A percentile compares a stretch with the other conserved stretches of the same genome.
phyloP scores from a whole-genome alignment of 2,888 invertebrate genomes.

The Tuta absoluta region DNA sequence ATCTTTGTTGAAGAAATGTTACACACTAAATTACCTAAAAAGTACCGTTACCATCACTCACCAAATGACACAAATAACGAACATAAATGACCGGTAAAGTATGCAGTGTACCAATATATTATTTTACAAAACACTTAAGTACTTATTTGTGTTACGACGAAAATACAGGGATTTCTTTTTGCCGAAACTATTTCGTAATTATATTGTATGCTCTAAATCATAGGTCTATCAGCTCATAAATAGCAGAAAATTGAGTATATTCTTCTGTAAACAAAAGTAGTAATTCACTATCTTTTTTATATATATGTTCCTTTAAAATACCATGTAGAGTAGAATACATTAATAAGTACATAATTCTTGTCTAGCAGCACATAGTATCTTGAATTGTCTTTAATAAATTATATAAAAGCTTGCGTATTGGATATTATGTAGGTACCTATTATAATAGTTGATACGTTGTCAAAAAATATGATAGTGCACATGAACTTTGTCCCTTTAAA shows the following conservation, averaged over 20 bases:
- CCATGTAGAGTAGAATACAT: no score
- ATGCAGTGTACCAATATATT: constrained; percentile 28
- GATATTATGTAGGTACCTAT: no score
- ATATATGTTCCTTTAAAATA: not conserved
- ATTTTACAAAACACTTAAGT: constrained; percentile 30
- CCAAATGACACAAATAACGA: constrained; percentile 22
- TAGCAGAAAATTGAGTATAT: constrained; percentile 40
- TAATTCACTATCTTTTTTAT: constrained; percentile 37
- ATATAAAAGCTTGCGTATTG: no score
- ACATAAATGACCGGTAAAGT: constrained; percentile 19
- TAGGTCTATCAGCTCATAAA: constrained; percentile 43
- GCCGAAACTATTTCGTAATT: constrained; percentile 46
- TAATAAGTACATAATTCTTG: no score
- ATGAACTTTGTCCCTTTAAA: no score
- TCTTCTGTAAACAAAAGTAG: constrained; percentile 42
- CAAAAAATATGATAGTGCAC: no score
- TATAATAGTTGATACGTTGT: no score
- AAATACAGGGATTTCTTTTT: constrained; percentile 32
- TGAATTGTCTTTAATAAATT: no score
- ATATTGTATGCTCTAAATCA: constrained; percentile 42
- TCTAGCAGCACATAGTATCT: no score
- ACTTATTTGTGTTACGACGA: constrained; percentile 31
- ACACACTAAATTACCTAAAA: not conserved
- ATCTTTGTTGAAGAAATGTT: not conserved
- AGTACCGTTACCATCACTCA: not conserved